Conservation (phyloP, 2,797 vertebrate genomes). For the Squalus acanthias region DNA sequence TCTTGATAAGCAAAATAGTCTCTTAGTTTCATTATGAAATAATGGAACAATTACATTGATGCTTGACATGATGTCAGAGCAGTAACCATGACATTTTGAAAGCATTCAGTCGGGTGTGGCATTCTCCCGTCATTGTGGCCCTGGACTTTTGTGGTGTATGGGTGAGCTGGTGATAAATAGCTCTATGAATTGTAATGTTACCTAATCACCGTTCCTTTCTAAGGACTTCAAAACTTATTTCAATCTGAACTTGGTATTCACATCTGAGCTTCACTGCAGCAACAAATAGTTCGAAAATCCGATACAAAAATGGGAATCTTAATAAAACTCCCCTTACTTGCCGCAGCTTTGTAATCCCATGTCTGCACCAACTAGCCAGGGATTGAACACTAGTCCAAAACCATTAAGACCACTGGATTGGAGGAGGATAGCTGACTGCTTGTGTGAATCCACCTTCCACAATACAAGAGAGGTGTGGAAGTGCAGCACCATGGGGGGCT, state of each 20-base stretch:
- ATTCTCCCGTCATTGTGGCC: background rate
- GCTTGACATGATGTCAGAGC: no score
- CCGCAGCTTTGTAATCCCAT: no score
- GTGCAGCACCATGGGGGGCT: background rate
- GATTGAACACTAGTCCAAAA: background rate
- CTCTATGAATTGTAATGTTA: background rate
- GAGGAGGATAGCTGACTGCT: background rate
- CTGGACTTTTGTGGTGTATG: background rate
- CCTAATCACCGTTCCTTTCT: background rate
- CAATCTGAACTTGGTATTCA: background rate
- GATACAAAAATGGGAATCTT: background rate
- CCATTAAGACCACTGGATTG: background rate
- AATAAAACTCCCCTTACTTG: background rate
- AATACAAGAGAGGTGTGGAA: background rate
- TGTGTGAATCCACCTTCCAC: background rate
- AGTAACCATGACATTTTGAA: background rate
- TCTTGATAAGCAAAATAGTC: background rate
- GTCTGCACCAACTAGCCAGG: background rate
- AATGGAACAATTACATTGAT: background rate
- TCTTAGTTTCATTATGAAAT: background rate
- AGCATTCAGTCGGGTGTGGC: background rate
- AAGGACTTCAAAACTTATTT: background rate
- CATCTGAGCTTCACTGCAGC: background rate
- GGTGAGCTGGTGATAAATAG: background rate
- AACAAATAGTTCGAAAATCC: background rate